A percentile compares a stretch with the other conserved stretches of the same genome.
Conservation (phyloP, 30 jellyfish, hydroid and myxozoan species). For the Hydra vulgaris region DNA sequence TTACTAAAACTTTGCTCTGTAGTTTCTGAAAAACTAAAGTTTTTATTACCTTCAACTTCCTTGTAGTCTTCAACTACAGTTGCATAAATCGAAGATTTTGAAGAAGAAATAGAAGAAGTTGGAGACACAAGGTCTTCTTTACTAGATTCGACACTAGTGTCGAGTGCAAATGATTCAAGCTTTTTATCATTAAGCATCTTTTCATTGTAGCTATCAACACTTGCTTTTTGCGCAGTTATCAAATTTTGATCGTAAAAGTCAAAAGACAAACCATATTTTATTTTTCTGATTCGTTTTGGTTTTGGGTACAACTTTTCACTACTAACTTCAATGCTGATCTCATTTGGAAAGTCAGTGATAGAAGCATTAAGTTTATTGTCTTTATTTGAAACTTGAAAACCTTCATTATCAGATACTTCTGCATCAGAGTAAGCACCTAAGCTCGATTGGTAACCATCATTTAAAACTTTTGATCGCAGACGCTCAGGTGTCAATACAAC, state of each 20-base stretch:
- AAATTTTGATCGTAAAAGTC: background rate
- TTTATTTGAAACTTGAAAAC: background rate
- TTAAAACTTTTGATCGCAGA: background rate
- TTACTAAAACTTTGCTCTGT: background rate
- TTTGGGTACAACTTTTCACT: constrained; percentile 4
- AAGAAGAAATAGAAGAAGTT: too few species aligned
- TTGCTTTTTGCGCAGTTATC: background rate
- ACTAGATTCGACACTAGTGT: background rate
- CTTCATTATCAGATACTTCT: constrained; percentile 1
- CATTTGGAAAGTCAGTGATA: background rate
- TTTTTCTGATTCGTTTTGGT: background rate
- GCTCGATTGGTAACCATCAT: background rate
- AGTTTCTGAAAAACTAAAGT: background rate
- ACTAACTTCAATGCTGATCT: background rate
- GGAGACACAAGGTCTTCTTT: background rate
- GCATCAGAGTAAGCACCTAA: background rate
- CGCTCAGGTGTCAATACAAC: constrained; percentile 27
- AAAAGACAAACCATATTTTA: background rate
- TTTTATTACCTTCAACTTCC: background rate
- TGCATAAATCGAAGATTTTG: background rate
- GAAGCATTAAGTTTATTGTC: constrained; percentile 9
- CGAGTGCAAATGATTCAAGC: background rate
- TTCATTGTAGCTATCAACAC: background rate
- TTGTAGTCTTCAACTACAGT: background rate
- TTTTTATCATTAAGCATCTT: background rate